A percentile compares a stretch with the other conserved stretches of the same genome.
Evolutionary conservation across 2,888 invertebrate species (phyloP).

Genomic region (Pristionchus entomophagus): DNA sequence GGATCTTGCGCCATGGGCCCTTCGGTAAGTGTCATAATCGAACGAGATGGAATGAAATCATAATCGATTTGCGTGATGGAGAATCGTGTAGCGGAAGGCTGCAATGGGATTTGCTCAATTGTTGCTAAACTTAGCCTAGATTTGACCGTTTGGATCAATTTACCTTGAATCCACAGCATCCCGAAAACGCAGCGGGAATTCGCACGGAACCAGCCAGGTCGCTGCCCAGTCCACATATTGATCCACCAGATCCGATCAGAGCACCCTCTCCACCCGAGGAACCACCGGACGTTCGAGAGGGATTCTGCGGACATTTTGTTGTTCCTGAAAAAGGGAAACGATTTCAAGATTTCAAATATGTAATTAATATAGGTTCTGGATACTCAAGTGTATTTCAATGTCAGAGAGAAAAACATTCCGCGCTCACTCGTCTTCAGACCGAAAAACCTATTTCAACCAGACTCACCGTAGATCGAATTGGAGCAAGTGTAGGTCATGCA

Average conservation of each 20-base stretch:
- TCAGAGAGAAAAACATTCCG: too few species aligned
- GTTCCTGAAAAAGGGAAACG: slow-evolving; percentile 57
- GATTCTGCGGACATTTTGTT: slow-evolving; percentile 48
- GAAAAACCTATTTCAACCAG: too few species aligned
- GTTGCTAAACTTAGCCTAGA: not conserved
- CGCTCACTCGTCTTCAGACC: too few species aligned
- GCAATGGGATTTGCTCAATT: not conserved
- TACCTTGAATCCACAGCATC: slow-evolving; percentile 75
- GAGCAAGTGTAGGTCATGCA: slow-evolving; percentile 58
- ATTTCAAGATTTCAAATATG: not conserved
- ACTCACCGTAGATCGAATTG: slow-evolving; percentile 73
- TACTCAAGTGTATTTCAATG: too few species aligned
- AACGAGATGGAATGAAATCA: slow-evolving; percentile 51
- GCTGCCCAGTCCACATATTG: slow-evolving; percentile 70
- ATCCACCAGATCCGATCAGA: slow-evolving; percentile 68
- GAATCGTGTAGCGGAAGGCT: slow-evolving; percentile 50
- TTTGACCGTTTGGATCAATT: not conserved
- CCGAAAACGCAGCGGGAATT: slow-evolving; percentile 77
- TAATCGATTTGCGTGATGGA: slow-evolving; percentile 10
- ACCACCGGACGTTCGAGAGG: slow-evolving; percentile 73
- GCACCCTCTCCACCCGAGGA: slow-evolving; percentile 78
- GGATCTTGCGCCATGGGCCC: slow-evolving; percentile 54
- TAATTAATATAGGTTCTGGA: too few species aligned
- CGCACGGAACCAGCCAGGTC: slow-evolving; percentile 78
- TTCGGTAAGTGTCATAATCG: slow-evolving; percentile 49